These are phyloP conservation scores for Chamaea fasciata DNA, from an alignment of 2,113 vertebrate genomes.

Conservation along the genomic window DNA sequence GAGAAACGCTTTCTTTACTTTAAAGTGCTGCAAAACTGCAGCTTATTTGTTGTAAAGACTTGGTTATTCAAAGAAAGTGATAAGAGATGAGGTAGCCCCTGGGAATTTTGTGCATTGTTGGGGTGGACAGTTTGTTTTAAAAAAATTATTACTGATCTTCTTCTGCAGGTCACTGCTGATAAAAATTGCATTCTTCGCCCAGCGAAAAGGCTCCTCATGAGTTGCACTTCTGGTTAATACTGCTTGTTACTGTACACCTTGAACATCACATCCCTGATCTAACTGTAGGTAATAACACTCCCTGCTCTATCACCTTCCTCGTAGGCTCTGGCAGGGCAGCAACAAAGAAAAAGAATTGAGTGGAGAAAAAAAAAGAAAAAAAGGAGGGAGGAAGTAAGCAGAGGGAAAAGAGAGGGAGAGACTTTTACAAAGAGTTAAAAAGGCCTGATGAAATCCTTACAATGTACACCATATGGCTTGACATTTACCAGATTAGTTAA, in stretches of 20 bases:
- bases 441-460: conserved; percentile 73
- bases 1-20: conserved; percentile 57
- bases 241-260: neutral
- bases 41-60: conserved; percentile 63
- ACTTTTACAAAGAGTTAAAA: conserved; percentile 75
- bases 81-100: conserved; percentile 53
- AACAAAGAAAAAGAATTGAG: neutral
- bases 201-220: neutral
- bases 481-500: conserved; percentile 82
- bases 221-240: neutral
- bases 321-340: conserved; percentile 25
- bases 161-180: conserved; percentile 24
- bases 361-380: neutral
- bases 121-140: conserved; percentile 1
- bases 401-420: conserved; percentile 3
- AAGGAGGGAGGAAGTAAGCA: neutral
- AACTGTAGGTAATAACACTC: neutral
- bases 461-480: conserved; percentile 80
- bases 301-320: neutral
- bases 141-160: neutral
- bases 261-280: neutral
- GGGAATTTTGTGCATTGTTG: conserved; percentile 39
- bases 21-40: conserved; percentile 43
- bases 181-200: conserved; percentile 4
- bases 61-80: conserved; percentile 62